Conservation (phyloP, 2,888 invertebrate species). For the Eurois occulta region DNA sequence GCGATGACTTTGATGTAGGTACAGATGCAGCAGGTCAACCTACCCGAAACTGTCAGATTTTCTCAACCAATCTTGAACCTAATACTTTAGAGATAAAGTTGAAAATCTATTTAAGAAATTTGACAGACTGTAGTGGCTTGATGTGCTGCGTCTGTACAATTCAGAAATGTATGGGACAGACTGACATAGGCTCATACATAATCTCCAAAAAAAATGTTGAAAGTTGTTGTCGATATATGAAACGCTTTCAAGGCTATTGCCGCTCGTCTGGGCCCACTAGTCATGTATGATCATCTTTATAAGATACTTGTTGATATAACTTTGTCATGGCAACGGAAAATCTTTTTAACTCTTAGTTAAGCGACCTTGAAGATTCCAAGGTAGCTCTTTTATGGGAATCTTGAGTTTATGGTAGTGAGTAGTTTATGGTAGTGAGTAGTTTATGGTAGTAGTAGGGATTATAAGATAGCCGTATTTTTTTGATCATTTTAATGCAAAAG, state of each 20-base stretch:
- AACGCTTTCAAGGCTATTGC: not conserved
- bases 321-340: constrained; percentile 15
- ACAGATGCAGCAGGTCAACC: too few relatives aligned
- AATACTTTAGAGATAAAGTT: too few relatives aligned
- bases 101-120: too few relatives aligned
- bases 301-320: constrained; percentile 8
- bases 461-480: not conserved
- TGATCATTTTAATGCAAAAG: not conserved
- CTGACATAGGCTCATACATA: too few relatives aligned
- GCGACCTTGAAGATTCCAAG: constrained; percentile 26
- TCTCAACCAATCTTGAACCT: too few relatives aligned
- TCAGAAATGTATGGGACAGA: too few relatives aligned
- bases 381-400: constrained; percentile 27
- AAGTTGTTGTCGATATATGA: not conserved
- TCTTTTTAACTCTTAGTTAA: constrained; percentile 24
- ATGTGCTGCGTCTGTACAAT: too few relatives aligned
- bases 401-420: not conserved
- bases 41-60: too few relatives aligned
- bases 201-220: too few relatives aligned
- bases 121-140: too few relatives aligned
- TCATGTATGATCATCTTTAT: not conserved
- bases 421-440: too few relatives aligned
- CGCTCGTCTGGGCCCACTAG: not conserved
- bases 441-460: not conserved
- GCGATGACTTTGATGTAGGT: too few relatives aligned